Percentiles rank a stretch among this genome's conserved stretches.
phyloP scores from a whole-genome alignment of 2,113 vertebrate genomes.

The Bucco capensis region DNA sequence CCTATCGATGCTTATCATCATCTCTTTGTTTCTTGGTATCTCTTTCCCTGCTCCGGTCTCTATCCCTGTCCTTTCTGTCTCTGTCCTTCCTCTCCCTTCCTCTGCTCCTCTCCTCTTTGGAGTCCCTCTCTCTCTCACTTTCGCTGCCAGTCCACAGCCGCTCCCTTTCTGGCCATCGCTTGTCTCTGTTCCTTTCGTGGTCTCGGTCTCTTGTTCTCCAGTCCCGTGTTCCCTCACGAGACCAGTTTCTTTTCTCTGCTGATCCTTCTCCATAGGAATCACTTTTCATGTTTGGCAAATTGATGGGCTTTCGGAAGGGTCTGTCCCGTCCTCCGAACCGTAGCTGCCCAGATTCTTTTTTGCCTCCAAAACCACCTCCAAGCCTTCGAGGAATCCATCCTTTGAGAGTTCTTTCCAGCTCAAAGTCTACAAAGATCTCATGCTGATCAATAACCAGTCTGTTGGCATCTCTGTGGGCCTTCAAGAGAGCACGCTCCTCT shows the following conservation, averaged over 20 bases:
- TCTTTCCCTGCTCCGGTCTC: slow-evolving; percentile 75
- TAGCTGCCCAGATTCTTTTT: slow-evolving; percentile 94
- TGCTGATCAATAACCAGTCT: slow-evolving; percentile 91
- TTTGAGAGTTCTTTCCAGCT: slow-evolving; percentile 87
- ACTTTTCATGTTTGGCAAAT: slow-evolving; percentile 71
- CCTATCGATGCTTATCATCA: neutral
- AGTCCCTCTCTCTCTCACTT: slow-evolving; percentile 58
- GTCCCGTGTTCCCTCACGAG: slow-evolving; percentile 74
- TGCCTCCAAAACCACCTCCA: slow-evolving; percentile 91
- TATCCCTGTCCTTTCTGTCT: slow-evolving; percentile 71
- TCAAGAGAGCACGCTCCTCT: slow-evolving; percentile 84
- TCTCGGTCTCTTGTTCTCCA: slow-evolving; percentile 70
- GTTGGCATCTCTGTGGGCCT: slow-evolving; percentile 88
- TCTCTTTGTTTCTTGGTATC: slow-evolving; percentile 67
- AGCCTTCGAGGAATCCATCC: slow-evolving; percentile 93
- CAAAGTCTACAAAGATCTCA: slow-evolving; percentile 91
- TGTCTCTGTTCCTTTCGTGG: slow-evolving; percentile 72
- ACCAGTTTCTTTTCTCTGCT: slow-evolving; percentile 67
- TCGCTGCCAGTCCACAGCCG: slow-evolving; percentile 42
- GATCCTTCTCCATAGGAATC: slow-evolving; percentile 67
- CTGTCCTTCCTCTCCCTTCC: slow-evolving; percentile 64
- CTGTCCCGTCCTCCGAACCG: slow-evolving; percentile 93
- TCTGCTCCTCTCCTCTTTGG: slow-evolving; percentile 68
- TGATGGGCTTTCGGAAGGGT: slow-evolving; percentile 93
- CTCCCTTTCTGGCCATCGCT: slow-evolving; percentile 74